Conservation (phyloP, 2,113 vertebrate species). For the Mirounga angustirostris region DNA sequence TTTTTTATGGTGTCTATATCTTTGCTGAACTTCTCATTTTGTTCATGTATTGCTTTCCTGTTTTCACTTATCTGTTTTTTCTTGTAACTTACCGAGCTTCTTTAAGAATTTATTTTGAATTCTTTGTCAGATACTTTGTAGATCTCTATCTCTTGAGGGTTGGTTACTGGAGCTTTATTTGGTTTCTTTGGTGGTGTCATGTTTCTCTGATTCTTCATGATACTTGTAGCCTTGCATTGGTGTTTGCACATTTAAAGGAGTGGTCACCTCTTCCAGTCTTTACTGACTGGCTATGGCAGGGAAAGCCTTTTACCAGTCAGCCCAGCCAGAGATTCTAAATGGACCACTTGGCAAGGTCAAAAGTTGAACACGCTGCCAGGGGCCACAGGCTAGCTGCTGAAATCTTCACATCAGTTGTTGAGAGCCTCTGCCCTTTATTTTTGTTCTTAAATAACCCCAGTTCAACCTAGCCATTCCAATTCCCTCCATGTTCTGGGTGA, state of each 20-base stretch:
- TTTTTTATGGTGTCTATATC: background rate
- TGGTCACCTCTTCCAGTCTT: background rate
- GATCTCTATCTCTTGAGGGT: background rate
- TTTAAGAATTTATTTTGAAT: background rate
- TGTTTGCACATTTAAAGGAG: background rate
- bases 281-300: background rate
- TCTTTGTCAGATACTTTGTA: background rate
- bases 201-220: background rate
- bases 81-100: background rate
- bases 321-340: background rate
- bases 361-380: background rate
- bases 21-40: background rate
- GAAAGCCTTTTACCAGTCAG: background rate
- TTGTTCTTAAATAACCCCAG: background rate
- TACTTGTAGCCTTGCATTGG: background rate
- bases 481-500: background rate
- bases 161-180: background rate
- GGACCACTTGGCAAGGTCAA: background rate
- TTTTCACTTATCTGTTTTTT: background rate
- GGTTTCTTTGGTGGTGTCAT: background rate
- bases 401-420: background rate
- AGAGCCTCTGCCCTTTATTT: background rate
- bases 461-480: background rate
- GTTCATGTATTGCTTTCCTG: background rate
- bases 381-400: background rate